Evolutionary conservation across 2,797 vertebrate species (phyloP), one percentile per base, ranked within the genome.

Genomic region (Catamblyrhynchus diadema): DNA sequence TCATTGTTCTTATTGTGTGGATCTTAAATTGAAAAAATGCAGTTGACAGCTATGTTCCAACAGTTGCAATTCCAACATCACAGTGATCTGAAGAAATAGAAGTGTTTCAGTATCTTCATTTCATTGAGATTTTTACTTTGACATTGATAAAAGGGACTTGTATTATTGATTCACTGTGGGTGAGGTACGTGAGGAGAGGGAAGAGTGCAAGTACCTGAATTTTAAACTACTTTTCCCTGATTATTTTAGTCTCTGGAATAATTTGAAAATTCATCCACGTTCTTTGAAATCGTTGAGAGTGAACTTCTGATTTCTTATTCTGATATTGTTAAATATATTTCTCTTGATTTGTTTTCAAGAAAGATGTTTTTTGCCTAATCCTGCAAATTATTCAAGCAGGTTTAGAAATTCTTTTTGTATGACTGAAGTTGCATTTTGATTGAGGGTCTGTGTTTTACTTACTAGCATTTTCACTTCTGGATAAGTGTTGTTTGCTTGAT

Each of bases 401-500:
- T 84, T 75, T 71, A 81, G 35, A 37, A 86, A 21, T 32, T 70
- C 10, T 50, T 23, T 59, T 79, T 44, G 8, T 35, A 18, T 33
- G 9, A 82, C 12, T 77, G 42, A 53, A 77, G 21, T 45, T 84
- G 14, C 6, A 2, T 66, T 37, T 79, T 53, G 15, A 21, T 25
- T 67, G 45, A 78, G 14, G 17, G 27, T 60, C 12, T n/a, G 19
- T 81, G n/a, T 54, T 81, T 42, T 33, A 47, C 59, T 91, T 81
- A 25, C n/a, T 37, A 73, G 41, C 33, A 37, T 66, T 93, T 80
- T 22, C 9, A 30, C 28, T 79, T 83, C 32, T 57, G 20, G 5
- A 41, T 67, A 13, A 0, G 0, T 32, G 27, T 27, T 51, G 10
- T 51, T 69, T n/a, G 14, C 0, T 28, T 73, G 23, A 0, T 41